A percentile compares a stretch with the other conserved stretches of the same genome.
Conservation (phyloP, 2,888 invertebrate species). For the Cephus nigrinus region DNA sequence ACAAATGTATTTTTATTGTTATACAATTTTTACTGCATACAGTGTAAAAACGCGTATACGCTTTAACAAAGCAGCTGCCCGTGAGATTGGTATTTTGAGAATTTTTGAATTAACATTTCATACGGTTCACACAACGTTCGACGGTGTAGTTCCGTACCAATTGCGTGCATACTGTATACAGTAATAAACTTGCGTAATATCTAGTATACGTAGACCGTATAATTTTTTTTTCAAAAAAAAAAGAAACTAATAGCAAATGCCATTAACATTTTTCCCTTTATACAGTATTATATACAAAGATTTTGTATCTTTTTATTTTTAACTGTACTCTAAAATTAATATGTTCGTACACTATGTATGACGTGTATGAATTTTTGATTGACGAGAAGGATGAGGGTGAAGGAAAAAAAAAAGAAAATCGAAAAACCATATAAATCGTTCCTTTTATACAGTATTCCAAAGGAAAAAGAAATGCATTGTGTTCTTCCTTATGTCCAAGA, state of each 20-base stretch:
- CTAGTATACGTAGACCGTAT: not conserved
- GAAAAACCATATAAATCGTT: not conserved
- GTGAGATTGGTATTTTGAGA: not conserved
- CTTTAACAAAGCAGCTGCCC: not conserved
- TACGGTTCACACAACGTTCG: not conserved
- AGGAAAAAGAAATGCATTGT: not conserved
- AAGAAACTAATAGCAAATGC: not conserved
- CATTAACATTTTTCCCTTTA: not conserved
- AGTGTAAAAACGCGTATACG: not conserved
- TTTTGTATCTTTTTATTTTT: not conserved
- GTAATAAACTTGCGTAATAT: not conserved
- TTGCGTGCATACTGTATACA: not conserved
- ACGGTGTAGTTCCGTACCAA: not conserved
- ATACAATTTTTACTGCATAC: not conserved
- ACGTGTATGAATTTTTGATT: not conserved
- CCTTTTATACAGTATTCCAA: constrained; percentile 2
- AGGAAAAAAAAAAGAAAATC: not conserved
- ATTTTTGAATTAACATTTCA: not conserved
- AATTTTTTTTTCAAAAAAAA: not conserved
- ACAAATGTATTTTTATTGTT: not conserved
- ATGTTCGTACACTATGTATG: not conserved
- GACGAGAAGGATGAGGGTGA: not conserved
- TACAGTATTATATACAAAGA: not conserved
- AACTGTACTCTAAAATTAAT: not conserved
- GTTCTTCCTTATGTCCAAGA: not conserved